Evolutionary conservation across 2,888 invertebrate genomes (phyloP).

Genomic region (Miltochrista miniata): DNA sequence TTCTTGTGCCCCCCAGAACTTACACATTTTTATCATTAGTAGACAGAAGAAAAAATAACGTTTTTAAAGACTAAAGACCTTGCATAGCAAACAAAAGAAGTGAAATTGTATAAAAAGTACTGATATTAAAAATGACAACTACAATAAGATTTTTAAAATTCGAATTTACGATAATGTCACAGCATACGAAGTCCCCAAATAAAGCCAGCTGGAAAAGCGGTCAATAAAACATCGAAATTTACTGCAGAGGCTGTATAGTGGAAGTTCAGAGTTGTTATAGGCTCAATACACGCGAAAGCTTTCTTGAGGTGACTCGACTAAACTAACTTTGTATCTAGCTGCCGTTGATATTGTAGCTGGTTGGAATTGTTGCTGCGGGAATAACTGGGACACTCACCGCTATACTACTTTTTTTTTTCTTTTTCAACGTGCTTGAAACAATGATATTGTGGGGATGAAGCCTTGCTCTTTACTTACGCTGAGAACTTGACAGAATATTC

Average conservation of each 20-base stretch:
- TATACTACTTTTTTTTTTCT: constrained; percentile 46
- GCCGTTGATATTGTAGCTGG: no score
- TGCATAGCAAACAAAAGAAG: no score
- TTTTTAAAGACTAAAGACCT: no score
- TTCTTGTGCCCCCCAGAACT: no score
- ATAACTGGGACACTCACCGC: constrained; percentile 50
- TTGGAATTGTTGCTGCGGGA: constrained; percentile 32
- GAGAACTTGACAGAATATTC: constrained; percentile 32
- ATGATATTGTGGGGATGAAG: constrained; percentile 51
- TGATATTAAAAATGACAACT: neutral
- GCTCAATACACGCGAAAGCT: constrained; percentile 62
- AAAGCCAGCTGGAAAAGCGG: constrained; percentile 43
- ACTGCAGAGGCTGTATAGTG: constrained; percentile 47
- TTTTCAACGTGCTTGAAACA: constrained; percentile 52
- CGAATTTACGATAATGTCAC: constrained; percentile 30
- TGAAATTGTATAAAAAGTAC: neutral
- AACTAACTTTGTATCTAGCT: constrained; percentile 42
- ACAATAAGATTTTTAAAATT: constrained; percentile 26
- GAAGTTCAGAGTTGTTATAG: constrained; percentile 60
- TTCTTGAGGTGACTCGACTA: constrained; percentile 52
- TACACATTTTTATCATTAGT: no score
- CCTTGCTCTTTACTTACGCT: constrained; percentile 41
- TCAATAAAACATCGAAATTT: constrained; percentile 56
- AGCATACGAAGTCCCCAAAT: constrained; percentile 41
- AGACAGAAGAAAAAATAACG: no score